A percentile compares a stretch with the other conserved stretches of the same genome.
phyloP scores from a whole-genome alignment of 2,113 vertebrate species.

The Ceyx melanurus region DNA sequence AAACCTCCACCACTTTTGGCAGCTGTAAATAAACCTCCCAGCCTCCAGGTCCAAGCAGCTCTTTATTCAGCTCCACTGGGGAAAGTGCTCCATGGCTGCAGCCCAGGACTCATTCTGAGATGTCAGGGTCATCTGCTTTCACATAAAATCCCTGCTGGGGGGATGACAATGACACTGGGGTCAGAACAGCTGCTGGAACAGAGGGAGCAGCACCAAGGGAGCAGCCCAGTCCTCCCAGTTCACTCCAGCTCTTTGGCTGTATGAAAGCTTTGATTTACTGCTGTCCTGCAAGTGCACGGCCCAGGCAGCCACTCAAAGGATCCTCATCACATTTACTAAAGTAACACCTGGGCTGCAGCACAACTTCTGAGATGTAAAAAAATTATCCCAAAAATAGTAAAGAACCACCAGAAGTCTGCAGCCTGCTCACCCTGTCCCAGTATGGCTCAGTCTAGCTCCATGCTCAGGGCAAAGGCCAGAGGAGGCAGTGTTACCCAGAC shows the following conservation, averaged over 20 bases:
- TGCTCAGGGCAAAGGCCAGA: not conserved
- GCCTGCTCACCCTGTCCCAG: not conserved
- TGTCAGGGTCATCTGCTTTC: too few relatives aligned
- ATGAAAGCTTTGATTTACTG: not conserved
- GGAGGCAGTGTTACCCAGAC: accelerated
- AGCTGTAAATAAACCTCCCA: not conserved
- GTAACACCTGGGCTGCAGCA: not conserved
- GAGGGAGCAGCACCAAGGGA: not conserved
- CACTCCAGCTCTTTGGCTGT: accelerated
- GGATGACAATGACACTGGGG: accelerated
- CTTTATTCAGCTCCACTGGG: not conserved
- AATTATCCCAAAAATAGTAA: not conserved
- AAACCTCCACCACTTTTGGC: not conserved
- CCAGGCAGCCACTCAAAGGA: not conserved
- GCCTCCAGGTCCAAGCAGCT: not conserved
- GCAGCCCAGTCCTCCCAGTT: not conserved
- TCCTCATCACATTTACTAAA: not conserved
- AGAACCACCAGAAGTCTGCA: not conserved
- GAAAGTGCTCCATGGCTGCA: accelerated
- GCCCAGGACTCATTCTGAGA: not conserved
- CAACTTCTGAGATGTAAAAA: not conserved
- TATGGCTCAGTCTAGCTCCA: not conserved
- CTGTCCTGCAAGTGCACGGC: not conserved
- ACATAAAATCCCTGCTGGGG: not conserved
- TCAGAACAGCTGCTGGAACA: not conserved